Base-by-base conservation (phyloP, 1,140 invertebrate species). In the Drosophila sechellia region DNA sequence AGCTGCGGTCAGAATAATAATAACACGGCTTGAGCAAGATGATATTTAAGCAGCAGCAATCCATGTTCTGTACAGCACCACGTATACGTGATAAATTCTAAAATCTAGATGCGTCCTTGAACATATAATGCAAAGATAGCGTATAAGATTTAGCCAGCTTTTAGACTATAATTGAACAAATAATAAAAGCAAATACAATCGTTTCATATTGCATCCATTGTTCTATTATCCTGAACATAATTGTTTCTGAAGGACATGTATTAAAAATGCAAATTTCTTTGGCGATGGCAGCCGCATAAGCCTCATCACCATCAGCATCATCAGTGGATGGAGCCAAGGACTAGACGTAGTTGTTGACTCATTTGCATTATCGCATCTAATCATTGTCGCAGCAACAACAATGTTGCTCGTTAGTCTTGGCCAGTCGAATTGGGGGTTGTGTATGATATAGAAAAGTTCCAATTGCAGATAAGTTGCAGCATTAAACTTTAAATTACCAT, bases 301-400 rank as follows among this genome's bases (percentile, higher is more conserved):
- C 45, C 34, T 31, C 35, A 25, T 20, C 64, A 42, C 50, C 37
- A 63, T 43, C 46, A 39, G 56, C 68, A 56, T 27, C 70, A 56
- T 52, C 45, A 56, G 31, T 54, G 59, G 48, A 15, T 20, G 39
- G 31, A 54, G 37, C 37, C 46, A 55, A 54, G 59, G 56, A 75
- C 65, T 43, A 35, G 12, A 25, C 25, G 68, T 31, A 31, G 31
- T 42, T 71, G 65, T 69, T 58, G 63, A 83, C 84, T 90, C 81
- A 86, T 90, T 90, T 90, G 87, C 81, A 90, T 90, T 90, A 90
- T 90, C 87, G 81, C 81, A 86, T 90, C 81, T 83, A 90, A 90
- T 86, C 87, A 90, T 84, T 89, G 85, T 89, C 85, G 89, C 84
- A 89, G 90, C 85, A 89, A 61, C 70, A 89, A 89, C 84, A 89